Base-by-base conservation (phyloP, 2,888 invertebrate genomes). In the Melinaea marsaeus region DNA sequence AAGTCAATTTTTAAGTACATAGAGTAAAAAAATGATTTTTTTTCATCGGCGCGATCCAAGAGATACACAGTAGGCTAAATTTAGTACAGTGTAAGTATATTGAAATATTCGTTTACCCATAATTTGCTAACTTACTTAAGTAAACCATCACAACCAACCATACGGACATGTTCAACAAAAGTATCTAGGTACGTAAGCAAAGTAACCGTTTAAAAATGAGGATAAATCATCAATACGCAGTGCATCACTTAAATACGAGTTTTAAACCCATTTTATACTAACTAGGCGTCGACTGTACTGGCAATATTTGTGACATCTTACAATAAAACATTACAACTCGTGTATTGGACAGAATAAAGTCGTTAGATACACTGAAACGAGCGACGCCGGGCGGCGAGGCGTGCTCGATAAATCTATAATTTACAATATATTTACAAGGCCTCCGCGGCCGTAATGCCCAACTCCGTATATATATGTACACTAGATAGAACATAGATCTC, bases 81-180 rank as follows among this genome's bases (percentile, higher is more conserved):
- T 83, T 81, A 82, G 80, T 84, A 85, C 80, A 84, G 83, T 67
- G 77, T 79, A 82, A 78, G 76, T 79, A 80, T 81, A 80, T 75
- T 77, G 76, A 79, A 76, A 81, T 77, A 81, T 79, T 79, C 79
- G 81, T 81, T 84, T 82, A 85, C 80, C 81, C 83, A 84, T 85
- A 83, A 85, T 81, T 86, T 80, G 75, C 83, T 88, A 86, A 87
- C 86, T 90, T 89, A 90, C 88, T 88, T 90, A 90, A 88, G 89
- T 90, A 90, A 89, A 88, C 85, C 89, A 87, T 90, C 90, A 90
- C 90, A 90, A 90, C 90, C 90, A 89, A 88, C 88, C 88, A 85
- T 88, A 85, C 89, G 88, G 90, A 88, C 90, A 84, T 84, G 83
- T 84, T 85, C 78, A 89, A 86, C 84, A 79, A 67, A 85, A 87